Evolutionary conservation across 2,888 invertebrate species (phyloP).

Genomic region (Cyclophora punctaria): DNA sequence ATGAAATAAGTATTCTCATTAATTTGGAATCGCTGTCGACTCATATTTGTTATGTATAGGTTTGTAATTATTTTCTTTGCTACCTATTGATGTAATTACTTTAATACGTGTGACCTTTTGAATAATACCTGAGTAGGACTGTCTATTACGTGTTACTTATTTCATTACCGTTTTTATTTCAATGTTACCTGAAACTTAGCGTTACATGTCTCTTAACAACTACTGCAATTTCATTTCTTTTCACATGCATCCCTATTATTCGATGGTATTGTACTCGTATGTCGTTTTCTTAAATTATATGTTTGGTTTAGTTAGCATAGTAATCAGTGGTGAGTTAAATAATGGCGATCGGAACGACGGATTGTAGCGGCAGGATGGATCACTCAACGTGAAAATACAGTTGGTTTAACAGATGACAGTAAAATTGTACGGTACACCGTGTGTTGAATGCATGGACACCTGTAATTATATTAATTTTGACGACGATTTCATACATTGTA

Average conservation of each 20-base stretch:
- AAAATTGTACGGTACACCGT: conserved; percentile 26
- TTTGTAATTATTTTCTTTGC: conserved; percentile 28
- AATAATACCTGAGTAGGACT: conserved; percentile 22
- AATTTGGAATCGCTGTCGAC: no score
- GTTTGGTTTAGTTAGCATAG: conserved; percentile 16
- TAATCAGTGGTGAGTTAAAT: conserved; percentile 17
- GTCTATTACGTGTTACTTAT: conserved; percentile 20
- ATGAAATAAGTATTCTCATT: no score
- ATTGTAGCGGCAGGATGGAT: conserved; percentile 22
- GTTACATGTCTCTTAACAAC: conserved; percentile 18
- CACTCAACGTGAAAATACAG: conserved; percentile 24
- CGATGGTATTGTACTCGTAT: conserved; percentile 16
- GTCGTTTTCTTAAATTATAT: conserved; percentile 27
- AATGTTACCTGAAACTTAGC: conserved; percentile 11
- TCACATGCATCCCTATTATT: conserved; percentile 11
- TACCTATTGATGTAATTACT: conserved; percentile 26
- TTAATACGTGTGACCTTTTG: conserved; percentile 23
- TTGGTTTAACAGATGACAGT: conserved; percentile 31
- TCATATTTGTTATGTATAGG: conserved; percentile 20
- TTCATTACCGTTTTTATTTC: conserved; percentile 14
- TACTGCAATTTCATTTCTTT: conserved; percentile 31
- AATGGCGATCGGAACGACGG: conserved; percentile 16
- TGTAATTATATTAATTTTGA: background rate
- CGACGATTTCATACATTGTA: no score
- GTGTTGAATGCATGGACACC: background rate